Evolutionary conservation across 2,888 invertebrate genomes (phyloP), one percentile per base, ranked within the genome.

Genomic region (Dusona sp.): DNA sequence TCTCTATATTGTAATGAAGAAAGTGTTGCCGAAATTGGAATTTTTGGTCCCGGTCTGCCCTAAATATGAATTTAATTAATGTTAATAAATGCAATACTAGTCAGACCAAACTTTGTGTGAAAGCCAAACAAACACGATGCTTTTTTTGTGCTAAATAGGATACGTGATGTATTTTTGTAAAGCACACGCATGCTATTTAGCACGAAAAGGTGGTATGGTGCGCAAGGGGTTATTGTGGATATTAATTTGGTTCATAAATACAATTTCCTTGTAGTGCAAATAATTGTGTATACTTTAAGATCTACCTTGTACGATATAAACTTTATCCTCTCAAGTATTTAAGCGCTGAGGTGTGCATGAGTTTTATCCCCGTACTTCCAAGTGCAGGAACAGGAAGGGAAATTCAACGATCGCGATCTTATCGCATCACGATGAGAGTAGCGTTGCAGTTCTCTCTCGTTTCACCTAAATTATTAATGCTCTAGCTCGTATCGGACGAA

Each of bases 391-490:
- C 19, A 48, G 51, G 72, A 67, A 36, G 13, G 19, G 51, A 54
- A 61, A 72, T 64, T 29, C 65, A 19, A 65, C 64, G 72, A 80
- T 80, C 73, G 73, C 57, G 84, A 88, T 88, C 81, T 88, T 86
- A 88, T 88, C 88, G 79, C 61, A 38, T 29, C 48, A 38, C 7
- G 22, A 48, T 48, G 57, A 84, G 72, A 61, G 61, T 77, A 65
- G 65, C 64, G 78, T 57, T 73, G 70, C 73, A 70, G 36, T 68
- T 68, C 48, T 38, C 68, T 38, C 73, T 74, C 70, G 72, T 48
- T 79, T 65, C 77, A 70, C 72, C 61, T 86, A 79, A 86, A 86
- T 86, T 86, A 83, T 86, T 38, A 67, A 86, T 67, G 77, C 54
- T 68, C 75, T 33, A 36, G 77, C 36, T 70, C 67, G 68, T 75